Percentiles rank a stretch among this genome's conserved stretches.
Conservation (phyloP, 2,888 invertebrate genomes). For the Drosophila melanosoma region DNA sequence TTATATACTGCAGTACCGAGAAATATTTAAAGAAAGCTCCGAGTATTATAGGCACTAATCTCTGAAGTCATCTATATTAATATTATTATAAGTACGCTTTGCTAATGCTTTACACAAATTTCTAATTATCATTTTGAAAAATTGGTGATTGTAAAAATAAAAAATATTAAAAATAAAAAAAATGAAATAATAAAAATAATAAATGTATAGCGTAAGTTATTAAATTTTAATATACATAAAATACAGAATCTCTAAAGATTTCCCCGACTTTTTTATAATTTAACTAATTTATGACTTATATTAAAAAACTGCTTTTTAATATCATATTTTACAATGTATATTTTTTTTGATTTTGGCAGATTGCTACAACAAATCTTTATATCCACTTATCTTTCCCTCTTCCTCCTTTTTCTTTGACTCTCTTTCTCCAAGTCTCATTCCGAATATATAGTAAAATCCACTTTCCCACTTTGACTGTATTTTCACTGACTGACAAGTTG, state of each 20-base stretch:
- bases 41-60: background rate
- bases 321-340: background rate
- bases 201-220: background rate
- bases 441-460: fast-evolving
- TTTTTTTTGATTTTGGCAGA: background rate
- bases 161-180: background rate
- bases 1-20: fast-evolving
- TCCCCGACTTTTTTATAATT: background rate
- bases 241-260: background rate
- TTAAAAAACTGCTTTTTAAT: background rate
- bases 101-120: background rate
- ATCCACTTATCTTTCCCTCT: too few species aligned
- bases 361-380: background rate
- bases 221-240: background rate
- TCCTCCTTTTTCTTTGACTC: fast-evolving
- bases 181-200: background rate
- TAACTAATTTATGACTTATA: background rate
- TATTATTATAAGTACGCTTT: background rate
- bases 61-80: background rate
- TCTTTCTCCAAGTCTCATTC: background rate
- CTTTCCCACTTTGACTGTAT: too few species aligned
- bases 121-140: background rate
- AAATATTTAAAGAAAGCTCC: background rate
- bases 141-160: too few species aligned
- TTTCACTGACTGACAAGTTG: background rate